phyloP scores from a whole-genome alignment of 2,113 vertebrate genomes.

The Chaetodon trifascialis region DNA sequence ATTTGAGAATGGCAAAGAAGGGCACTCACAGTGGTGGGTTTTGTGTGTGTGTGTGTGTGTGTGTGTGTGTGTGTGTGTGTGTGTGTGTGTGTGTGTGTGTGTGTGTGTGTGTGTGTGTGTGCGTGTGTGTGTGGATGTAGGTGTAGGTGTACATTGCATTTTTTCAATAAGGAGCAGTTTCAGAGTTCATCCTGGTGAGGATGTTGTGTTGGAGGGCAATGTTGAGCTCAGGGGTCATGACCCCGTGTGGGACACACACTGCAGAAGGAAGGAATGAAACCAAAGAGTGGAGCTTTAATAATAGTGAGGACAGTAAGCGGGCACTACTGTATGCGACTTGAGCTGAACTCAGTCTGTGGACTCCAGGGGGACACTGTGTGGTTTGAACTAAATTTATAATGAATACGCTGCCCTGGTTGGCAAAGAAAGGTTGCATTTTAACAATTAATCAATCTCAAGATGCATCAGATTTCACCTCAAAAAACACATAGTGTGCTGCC shows the following conservation, averaged over 20 bases:
- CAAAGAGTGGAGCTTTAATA: slow-evolving; percentile 21
- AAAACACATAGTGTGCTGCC: not conserved
- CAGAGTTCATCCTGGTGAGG: slow-evolving; percentile 34
- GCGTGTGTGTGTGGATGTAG: too few relatives aligned
- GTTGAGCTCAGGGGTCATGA: slow-evolving; percentile 33
- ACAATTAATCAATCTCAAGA: slow-evolving; percentile 35
- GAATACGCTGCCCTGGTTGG: slow-evolving; percentile 30
- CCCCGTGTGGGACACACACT: slow-evolving; percentile 1
- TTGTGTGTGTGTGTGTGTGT: not conserved
- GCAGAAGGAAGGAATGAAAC: slow-evolving; percentile 56
- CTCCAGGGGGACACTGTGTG: slow-evolving; percentile 15
- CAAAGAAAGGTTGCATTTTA: slow-evolving; percentile 22
- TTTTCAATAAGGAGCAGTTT: slow-evolving; percentile 41
- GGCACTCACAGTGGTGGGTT: not conserved
- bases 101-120: not conserved
- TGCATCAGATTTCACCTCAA: slow-evolving; percentile 20
- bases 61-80: not conserved
- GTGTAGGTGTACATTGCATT: slow-evolving; percentile 7
- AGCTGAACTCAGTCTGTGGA: slow-evolving; percentile 34
- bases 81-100: not conserved
- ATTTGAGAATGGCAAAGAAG: not conserved
- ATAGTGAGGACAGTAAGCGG: slow-evolving; percentile 34
- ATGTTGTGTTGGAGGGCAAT: slow-evolving; percentile 27
- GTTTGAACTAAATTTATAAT: slow-evolving; percentile 37
- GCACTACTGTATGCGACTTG: slow-evolving; percentile 30